Evolutionary conservation across 2,113 vertebrate genomes (phyloP), one percentile per base, ranked within the genome.

Genomic region (Mohoua ochrocephala): DNA sequence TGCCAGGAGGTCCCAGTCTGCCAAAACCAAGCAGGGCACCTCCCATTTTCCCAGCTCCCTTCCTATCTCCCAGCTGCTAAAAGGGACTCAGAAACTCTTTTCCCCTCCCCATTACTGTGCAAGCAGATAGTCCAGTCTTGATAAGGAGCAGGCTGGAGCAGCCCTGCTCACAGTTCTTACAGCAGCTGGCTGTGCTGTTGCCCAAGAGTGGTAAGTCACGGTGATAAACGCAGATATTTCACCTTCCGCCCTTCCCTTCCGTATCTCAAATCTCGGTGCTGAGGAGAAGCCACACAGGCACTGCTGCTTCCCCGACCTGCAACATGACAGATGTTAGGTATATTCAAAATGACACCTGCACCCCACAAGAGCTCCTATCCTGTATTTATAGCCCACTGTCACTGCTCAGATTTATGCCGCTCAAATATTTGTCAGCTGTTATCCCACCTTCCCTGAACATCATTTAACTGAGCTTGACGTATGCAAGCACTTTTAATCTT

Each of bases 391-490:
- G 67, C 47, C 92, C 64, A 41, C 67, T 88, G 79, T 57, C 91
- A 63, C 35, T 50, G 42, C 18, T 84, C 44, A 88, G 90, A 92
- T 95, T 94, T 87, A 95, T 87, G 73, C 50, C 3, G 12, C 89
- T 96, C 93, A 95, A 88, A 96, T 97, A 94, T 90, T 93, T 96
- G 95, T 93, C 74, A 80, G 92, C 91, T 92, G 94, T 89, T 94
- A 95, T 84, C 57, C 67, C 37, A 61, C 45, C 88, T 91, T 87
- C 61, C 41, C 35, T 64, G 84, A 91, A 89, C 84, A 80, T 95
- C 85, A 76, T 92, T 93, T 94, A 92, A 74, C 74, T 21, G 50
- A 83, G 57, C 60, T 50, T 94, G 95, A 91, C 16, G 4, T 89
- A 88, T 57, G 64, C 73, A 95, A 89, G 84, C 42, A 47, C 84